A percentile compares a stretch with the other conserved stretches of the same genome.
Conservation (phyloP, 1,140 invertebrate species). For the Melanaphis sacchari region DNA sequence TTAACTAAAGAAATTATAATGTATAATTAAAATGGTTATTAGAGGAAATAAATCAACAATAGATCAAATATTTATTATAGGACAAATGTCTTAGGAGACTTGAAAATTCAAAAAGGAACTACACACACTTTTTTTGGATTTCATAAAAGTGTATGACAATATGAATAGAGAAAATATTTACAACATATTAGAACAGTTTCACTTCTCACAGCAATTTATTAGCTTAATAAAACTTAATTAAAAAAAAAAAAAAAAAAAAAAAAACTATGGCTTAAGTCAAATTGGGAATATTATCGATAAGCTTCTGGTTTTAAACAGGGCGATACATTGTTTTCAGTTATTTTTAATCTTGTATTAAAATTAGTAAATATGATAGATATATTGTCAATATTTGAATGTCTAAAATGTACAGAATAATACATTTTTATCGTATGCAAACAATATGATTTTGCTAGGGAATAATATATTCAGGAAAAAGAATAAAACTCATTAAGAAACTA, state of each 20-base stretch:
- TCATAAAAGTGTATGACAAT: neutral
- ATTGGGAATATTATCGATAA: neutral
- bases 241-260: neutral
- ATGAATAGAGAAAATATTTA: neutral
- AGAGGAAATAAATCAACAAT: too few relatives aligned
- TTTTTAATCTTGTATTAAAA: neutral
- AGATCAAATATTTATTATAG: too few relatives aligned
- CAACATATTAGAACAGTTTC: neutral
- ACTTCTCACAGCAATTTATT: neutral
- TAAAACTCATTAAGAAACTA: neutral
- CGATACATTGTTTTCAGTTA: neutral
- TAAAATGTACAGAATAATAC: neutral
- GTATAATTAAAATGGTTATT: too few relatives aligned
- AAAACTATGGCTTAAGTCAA: neutral
- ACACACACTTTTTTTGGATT: constrained; percentile 26
- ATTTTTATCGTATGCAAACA: neutral
- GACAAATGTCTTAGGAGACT: neutral
- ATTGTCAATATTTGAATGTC: neutral
- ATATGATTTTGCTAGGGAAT: neutral
- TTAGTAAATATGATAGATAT: neutral
- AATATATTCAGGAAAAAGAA: neutral
- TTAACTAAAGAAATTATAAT: too few relatives aligned
- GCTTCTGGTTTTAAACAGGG: neutral
- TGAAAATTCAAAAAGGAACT: constrained; percentile 33
- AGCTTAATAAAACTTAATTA: neutral